Percentiles rank a stretch among this genome's conserved stretches.
Conservation (phyloP, 2,888 invertebrate genomes). For the Pachliopta kotzebuea region DNA sequence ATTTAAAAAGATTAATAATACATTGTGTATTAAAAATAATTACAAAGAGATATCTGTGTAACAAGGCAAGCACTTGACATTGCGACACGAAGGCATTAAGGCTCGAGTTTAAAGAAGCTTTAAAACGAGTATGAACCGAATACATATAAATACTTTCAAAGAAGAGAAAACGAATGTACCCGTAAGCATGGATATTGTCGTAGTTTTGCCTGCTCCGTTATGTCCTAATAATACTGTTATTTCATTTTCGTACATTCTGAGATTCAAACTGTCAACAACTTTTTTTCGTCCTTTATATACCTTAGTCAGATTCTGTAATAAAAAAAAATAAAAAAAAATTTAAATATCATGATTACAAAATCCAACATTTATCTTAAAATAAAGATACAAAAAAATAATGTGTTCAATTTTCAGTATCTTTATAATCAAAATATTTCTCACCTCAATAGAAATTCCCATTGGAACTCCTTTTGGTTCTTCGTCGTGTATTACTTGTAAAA, state of each 20-base stretch:
- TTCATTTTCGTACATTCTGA: constrained; percentile 94
- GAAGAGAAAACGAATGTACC: constrained; percentile 67
- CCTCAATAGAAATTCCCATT: constrained; percentile 68
- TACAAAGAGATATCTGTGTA: too few relatives aligned
- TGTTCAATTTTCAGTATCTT: background rate
- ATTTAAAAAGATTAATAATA: too few relatives aligned
- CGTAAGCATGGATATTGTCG: constrained; percentile 96
- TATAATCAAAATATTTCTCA: constrained; percentile 37
- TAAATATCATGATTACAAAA: background rate
- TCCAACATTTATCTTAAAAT: background rate
- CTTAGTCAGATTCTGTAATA: constrained; percentile 83
- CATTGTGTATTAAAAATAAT: too few relatives aligned
- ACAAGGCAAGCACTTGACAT: too few relatives aligned
- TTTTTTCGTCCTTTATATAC: constrained; percentile 79
- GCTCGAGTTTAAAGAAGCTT: too few relatives aligned
- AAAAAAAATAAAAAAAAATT: constrained; percentile 18
- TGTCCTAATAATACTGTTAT: constrained; percentile 86
- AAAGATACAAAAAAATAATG: background rate
- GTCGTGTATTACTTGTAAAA: constrained; percentile 67
- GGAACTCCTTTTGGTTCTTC: constrained; percentile 71
- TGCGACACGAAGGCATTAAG: too few relatives aligned
- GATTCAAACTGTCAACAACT: constrained; percentile 85
- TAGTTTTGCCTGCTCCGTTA: constrained; percentile 96
- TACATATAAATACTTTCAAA: too few relatives aligned
- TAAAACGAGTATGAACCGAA: too few relatives aligned